A percentile compares a stretch with the other conserved stretches of the same genome.
Evolutionary conservation across 92 coral and sea anemone genomes (phyloP).

Genomic region (Epizoanthus scotinus): DNA sequence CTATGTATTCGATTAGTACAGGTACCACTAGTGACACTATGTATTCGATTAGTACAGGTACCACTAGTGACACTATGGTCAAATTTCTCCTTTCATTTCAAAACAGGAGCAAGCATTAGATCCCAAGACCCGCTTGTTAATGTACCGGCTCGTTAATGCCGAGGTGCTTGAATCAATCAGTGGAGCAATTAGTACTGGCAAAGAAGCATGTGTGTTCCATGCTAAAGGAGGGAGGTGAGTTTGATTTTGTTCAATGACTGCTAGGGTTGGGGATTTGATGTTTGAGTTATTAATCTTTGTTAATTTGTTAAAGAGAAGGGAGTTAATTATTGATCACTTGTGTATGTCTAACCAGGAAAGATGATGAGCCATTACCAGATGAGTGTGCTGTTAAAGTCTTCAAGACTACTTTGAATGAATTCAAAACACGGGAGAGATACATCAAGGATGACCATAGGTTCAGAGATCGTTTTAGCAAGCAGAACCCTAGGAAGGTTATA

Average conservation of each 20-base stretch:
- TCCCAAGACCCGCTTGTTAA: slow-evolving; percentile 88
- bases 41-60: too few species aligned
- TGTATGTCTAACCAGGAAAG: too few species aligned
- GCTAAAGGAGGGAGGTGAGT: slow-evolving; percentile 90
- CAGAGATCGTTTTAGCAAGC: slow-evolving; percentile 92
- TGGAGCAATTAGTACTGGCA: slow-evolving; percentile 97
- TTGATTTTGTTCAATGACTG: neutral
- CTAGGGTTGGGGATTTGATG: too few species aligned
- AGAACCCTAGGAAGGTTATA: slow-evolving; percentile 93
- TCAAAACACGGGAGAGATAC: slow-evolving; percentile 96
- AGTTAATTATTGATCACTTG: neutral
- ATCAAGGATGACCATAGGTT: slow-evolving; percentile 98
- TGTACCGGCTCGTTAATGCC: slow-evolving; percentile 90
- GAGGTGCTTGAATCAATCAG: slow-evolving; percentile 85
- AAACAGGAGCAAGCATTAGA: slow-evolving; percentile 93
- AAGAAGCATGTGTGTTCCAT: slow-evolving; percentile 97
- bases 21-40: too few species aligned
- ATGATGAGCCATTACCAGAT: neutral
- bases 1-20: too few species aligned
- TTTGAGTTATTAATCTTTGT: too few species aligned
- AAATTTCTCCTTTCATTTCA: too few species aligned
- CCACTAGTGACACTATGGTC: too few species aligned
- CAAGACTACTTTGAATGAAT: slow-evolving; percentile 95
- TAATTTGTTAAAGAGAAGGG: too few species aligned
- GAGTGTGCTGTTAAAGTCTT: slow-evolving; percentile 75